Conservation (phyloP, 2,888 invertebrate genomes). For the Gerris lacustris region DNA sequence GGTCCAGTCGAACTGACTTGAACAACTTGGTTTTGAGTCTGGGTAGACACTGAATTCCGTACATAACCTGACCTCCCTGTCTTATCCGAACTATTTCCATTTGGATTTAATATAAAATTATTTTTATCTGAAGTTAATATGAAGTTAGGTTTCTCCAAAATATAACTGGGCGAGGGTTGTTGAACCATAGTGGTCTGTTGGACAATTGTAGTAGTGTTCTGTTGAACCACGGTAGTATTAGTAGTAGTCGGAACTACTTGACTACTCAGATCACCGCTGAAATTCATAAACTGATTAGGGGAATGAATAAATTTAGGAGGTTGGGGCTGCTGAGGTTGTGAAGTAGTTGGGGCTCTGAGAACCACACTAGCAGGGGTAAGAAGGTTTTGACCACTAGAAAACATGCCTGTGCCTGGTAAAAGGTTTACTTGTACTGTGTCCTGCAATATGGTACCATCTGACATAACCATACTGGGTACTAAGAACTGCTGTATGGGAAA, state of each 20-base stretch:
- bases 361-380: slow-evolving; percentile 64
- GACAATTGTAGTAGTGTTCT: slow-evolving; percentile 74
- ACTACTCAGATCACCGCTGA: slow-evolving; percentile 40
- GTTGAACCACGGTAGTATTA: slow-evolving; percentile 59
- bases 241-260: slow-evolving; percentile 47
- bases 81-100: slow-evolving; percentile 26
- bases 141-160: slow-evolving; percentile 37
- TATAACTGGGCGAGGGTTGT: slow-evolving; percentile 39
- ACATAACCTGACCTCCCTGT: slow-evolving; percentile 26
- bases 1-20: slow-evolving; percentile 32
- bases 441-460: slow-evolving; percentile 60
- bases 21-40: slow-evolving; percentile 41
- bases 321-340: slow-evolving; percentile 39
- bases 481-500: slow-evolving; percentile 73
- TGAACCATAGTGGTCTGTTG: slow-evolving; percentile 64
- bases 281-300: slow-evolving; percentile 31
- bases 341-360: slow-evolving; percentile 55
- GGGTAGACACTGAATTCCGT: slow-evolving; percentile 56
- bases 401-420: slow-evolving; percentile 53
- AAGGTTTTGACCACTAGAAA: slow-evolving; percentile 51
- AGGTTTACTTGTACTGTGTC: slow-evolving; percentile 53
- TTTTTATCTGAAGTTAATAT: slow-evolving; percentile 32
- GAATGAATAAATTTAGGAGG: slow-evolving; percentile 30
- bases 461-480: slow-evolving; percentile 75
- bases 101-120: slow-evolving; percentile 32